These are phyloP conservation scores for Clarias gariepinus DNA, from an alignment of 2,113 vertebrate genomes.

Conservation along the genomic window DNA sequence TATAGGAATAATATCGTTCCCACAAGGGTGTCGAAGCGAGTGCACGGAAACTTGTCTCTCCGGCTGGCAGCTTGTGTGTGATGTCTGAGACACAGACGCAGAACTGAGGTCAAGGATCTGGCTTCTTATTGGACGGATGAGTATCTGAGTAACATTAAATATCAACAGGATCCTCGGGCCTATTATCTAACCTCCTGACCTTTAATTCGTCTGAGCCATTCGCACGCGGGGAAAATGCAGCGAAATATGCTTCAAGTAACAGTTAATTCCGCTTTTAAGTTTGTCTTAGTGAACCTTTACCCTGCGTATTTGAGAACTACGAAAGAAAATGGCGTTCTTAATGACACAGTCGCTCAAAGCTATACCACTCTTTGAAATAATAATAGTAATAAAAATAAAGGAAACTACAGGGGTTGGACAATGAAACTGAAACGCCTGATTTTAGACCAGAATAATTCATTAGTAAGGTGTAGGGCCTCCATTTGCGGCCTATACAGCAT, in stretches of 20 bases:
- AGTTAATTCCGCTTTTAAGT: background rate
- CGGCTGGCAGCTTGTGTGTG: background rate
- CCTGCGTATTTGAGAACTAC: background rate
- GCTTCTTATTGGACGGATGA: constrained; percentile 39
- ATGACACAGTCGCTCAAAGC: background rate
- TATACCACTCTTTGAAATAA: background rate
- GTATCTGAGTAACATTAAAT: constrained; percentile 26
- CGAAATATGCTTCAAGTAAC: background rate
- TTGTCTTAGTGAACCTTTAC: constrained; percentile 3
- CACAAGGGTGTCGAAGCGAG: background rate
- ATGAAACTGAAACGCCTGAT: too few relatives aligned
- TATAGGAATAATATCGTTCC: background rate
- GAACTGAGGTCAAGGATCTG: background rate
- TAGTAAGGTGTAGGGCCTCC: too few relatives aligned
- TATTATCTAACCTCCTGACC: constrained; percentile 12
- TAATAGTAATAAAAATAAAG: constrained; percentile 23
- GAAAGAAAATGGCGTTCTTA: background rate
- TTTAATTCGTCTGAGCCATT: background rate
- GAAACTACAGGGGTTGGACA: background rate
- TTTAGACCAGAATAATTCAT: too few relatives aligned
- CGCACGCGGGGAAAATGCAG: too few relatives aligned
- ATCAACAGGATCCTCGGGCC: constrained; percentile 12
- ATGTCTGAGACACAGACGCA: background rate
- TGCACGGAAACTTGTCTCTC: background rate
- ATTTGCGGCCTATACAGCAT: too few relatives aligned